A percentile compares a stretch with the other conserved stretches of the same genome.
These are phyloP conservation scores for Triops cancriformis DNA, from an alignment of 1,140 invertebrate species.

Conservation along the genomic window DNA sequence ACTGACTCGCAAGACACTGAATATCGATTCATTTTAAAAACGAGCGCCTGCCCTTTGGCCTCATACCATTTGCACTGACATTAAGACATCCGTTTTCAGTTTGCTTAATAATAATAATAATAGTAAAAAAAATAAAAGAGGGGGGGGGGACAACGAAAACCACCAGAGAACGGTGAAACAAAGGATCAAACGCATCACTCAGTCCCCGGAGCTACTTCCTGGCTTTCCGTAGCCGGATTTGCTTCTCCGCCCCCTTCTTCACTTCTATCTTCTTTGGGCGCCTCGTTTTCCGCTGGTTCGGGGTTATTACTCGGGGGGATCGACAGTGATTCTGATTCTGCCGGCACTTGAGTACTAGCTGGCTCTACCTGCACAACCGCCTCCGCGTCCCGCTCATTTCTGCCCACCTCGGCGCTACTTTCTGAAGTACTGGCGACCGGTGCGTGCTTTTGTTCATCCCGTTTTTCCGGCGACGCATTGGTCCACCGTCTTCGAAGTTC, in stretches of 20 bases:
- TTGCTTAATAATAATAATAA: too few relatives aligned
- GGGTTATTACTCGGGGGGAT: neutral
- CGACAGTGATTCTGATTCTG: neutral
- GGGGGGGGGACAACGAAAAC: neutral
- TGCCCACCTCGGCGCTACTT: neutral
- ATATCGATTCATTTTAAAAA: neutral
- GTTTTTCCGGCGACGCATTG: slow-evolving; percentile 29
- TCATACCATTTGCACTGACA: slow-evolving; percentile 2
- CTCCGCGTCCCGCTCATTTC: neutral
- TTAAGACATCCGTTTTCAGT: neutral
- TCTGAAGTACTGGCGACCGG: neutral
- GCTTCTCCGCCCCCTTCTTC: slow-evolving; percentile 13
- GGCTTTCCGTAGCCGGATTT: slow-evolving; percentile 22
- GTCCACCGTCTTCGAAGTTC: slow-evolving; percentile 28
- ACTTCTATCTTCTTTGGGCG: neutral
- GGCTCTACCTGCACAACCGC: neutral
- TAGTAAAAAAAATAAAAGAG: neutral
- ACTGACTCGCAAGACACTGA: neutral
- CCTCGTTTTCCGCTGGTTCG: neutral
- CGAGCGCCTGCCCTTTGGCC: slow-evolving; percentile 3
- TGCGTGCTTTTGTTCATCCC: slow-evolving; percentile 19
- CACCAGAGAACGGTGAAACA: neutral
- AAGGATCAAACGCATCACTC: slow-evolving; percentile 16
- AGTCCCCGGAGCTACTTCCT: slow-evolving; percentile 28
- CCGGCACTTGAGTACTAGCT: neutral